A percentile compares a stretch with the other conserved stretches of the same genome.
Evolutionary conservation across 2,113 vertebrate species (phyloP).

Genomic region (Cathartes aura): DNA sequence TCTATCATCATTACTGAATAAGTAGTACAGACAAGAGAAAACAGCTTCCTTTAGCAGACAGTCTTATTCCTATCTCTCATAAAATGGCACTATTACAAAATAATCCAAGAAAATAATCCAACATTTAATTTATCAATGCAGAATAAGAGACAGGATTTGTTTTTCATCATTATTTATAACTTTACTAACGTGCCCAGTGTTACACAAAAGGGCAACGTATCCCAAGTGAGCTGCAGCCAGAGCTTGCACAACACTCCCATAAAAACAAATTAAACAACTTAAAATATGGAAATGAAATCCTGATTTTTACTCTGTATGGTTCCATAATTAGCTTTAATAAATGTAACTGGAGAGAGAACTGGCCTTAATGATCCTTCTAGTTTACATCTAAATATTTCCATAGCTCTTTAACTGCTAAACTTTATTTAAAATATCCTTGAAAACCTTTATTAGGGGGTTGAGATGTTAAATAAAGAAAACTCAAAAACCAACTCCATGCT

Average conservation of each 20-base stretch:
- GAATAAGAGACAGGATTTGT: not conserved
- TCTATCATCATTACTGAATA: not conserved
- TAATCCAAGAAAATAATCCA: not conserved
- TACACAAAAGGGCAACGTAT: not conserved
- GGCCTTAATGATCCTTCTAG: not conserved
- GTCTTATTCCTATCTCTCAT: not conserved
- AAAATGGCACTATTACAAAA: not conserved
- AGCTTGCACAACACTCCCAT: not conserved
- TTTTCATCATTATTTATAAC: not conserved
- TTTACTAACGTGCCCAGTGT: not conserved
- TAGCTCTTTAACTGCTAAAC: not conserved
- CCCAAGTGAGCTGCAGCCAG: not conserved
- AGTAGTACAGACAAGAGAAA: not conserved
- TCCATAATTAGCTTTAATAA: not conserved
- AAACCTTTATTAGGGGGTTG: not conserved
- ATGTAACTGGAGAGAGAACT: not conserved
- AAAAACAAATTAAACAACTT: not conserved
- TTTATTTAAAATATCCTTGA: not conserved
- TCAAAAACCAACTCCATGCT: not conserved
- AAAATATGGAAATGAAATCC: not conserved
- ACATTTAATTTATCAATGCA: not conserved
- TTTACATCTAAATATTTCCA: not conserved
- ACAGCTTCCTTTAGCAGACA: not conserved
- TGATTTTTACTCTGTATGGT: not conserved
- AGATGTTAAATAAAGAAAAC: not conserved